Base-by-base conservation (phyloP, 1,140 invertebrate genomes). In the Bactericera cockerelli region DNA sequence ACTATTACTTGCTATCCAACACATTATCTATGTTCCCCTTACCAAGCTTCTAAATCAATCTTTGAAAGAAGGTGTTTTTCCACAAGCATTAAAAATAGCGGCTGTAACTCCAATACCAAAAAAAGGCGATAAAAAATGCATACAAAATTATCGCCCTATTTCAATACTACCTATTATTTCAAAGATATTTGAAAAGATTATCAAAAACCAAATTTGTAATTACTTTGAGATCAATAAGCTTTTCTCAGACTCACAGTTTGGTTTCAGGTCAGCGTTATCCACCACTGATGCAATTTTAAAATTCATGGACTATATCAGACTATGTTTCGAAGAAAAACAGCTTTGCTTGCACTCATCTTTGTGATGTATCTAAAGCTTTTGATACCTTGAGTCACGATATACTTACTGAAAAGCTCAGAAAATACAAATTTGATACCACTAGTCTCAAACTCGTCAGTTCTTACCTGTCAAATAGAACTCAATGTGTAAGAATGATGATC, bases 301-400 rank as follows among this genome's bases (percentile, higher is more conserved):
- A 19, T 14, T 56, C 10, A 4, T 56, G 8, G 25, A 56, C 14
- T 26, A 26, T 14, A 26, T 56, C 26, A 26, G 25, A 2, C 11
- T 62, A 55, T 31, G 57, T 16, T 49, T 70, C 1, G 64, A 70
- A 61, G 56, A 63, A 28, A 68, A 66, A 65, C n/a, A 24, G 63
- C 55, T 64, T 61, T 26, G 65, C 61, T 38, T 64, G 61, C 28
- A 67, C 63, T 16, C 63, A 65, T 1, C 65, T 69, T 26, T 60
- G 69, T 2, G 68, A 71, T 31, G 64, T 70, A 0, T 39, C 60
- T 33, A 65, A 68, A 61, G 68, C 70, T 0, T 70, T 71, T 49
- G 67, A 71, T 59, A 62, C 63, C 53, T 64, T 72, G 0, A 70
- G 69, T 68, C 67, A 67, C 24, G 26, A 56, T 1, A 64, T 67